A percentile compares a stretch with the other conserved stretches of the same genome.
phyloP scores from a whole-genome alignment of 2,888 invertebrate genomes.

The Hirudinaria manillensis region DNA sequence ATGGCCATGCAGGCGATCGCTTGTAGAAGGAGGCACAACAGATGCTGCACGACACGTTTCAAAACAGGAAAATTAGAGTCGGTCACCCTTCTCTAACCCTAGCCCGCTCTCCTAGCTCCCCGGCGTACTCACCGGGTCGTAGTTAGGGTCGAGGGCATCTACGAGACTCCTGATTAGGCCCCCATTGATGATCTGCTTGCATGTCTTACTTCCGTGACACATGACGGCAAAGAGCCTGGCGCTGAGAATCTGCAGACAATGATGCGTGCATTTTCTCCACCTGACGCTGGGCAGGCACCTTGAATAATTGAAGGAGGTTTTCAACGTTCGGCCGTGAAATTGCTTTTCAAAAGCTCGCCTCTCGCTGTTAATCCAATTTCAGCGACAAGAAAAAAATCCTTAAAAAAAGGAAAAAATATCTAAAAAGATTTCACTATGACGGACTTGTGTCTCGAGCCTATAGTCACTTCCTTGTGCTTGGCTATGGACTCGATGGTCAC shows the following conservation, averaged over 20 bases:
- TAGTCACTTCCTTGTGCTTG: slow-evolving; percentile 60
- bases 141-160: slow-evolving; percentile 62
- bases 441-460: slow-evolving; percentile 57
- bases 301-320: neutral
- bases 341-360: no score
- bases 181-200: slow-evolving; percentile 59
- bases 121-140: slow-evolving; percentile 60
- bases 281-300: slow-evolving; percentile 62
- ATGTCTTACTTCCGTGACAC: slow-evolving; percentile 59
- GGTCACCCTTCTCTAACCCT: no score
- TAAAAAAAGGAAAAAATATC: no score
- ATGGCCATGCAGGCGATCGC: slow-evolving; percentile 61
- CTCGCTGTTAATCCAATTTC: no score
- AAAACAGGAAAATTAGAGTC: slow-evolving; percentile 1
- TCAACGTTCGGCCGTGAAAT: slow-evolving; percentile 6
- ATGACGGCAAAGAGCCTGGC: slow-evolving; percentile 62
- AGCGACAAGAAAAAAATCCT: no score
- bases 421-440: no score
- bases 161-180: slow-evolving; percentile 61
- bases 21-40: slow-evolving; percentile 63
- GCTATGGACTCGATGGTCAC: slow-evolving; percentile 62
- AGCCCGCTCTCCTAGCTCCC: neutral
- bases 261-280: slow-evolving; percentile 61
- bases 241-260: slow-evolving; percentile 62
- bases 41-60: slow-evolving; percentile 56